These are phyloP conservation scores for Thymelicus acteon DNA, from an alignment of 2,888 invertebrate genomes.

Conservation along the genomic window DNA sequence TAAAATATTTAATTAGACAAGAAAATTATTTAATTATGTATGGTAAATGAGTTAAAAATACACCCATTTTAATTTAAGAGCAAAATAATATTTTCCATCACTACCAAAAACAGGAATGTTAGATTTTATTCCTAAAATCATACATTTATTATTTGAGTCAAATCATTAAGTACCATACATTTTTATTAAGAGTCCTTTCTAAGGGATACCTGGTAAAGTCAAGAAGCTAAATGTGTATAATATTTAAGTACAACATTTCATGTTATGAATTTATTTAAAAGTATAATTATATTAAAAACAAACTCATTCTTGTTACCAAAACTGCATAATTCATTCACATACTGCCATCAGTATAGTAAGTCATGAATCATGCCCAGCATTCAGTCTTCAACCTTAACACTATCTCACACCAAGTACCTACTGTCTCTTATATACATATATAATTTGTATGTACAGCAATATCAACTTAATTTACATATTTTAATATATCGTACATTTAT, in stretches of 20 bases:
- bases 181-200: not conserved
- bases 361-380: slow-evolving; percentile 45
- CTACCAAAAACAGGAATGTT: slow-evolving; percentile 66
- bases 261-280: no score
- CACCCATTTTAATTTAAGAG: slow-evolving; percentile 58
- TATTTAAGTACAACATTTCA: no score
- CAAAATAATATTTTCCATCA: slow-evolving; percentile 54
- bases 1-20: not conserved
- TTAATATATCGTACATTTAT: slow-evolving; percentile 16
- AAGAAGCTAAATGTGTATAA: no score
- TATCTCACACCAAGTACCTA: slow-evolving; percentile 59
- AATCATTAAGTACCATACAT: not conserved
- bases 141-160: not conserved
- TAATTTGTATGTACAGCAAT: slow-evolving; percentile 31
- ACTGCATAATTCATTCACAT: not conserved
- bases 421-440: slow-evolving; percentile 42
- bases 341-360: not conserved
- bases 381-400: slow-evolving; percentile 61
- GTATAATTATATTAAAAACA: no score
- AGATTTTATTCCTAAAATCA: slow-evolving; percentile 63
- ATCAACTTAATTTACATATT: not conserved
- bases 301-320: no score
- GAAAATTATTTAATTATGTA: not conserved
- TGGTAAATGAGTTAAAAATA: not conserved
- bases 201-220: no score